Evolutionary conservation across 2,113 vertebrate species (phyloP), one percentile per base, ranked within the genome.

Genomic region (Neolamprologus longior): DNA sequence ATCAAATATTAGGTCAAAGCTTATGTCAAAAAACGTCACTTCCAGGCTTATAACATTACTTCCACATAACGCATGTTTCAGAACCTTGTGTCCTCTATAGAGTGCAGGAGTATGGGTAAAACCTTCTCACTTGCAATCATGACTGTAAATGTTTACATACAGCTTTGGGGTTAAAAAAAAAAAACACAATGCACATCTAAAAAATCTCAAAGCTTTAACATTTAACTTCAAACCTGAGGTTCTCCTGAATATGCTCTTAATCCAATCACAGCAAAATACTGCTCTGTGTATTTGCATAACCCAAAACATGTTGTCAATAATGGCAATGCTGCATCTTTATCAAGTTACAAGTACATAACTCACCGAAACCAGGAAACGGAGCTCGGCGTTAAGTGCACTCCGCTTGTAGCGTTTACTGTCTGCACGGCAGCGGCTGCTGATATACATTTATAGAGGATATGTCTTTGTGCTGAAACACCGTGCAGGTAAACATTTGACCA

Each of bases 321-420:
- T 5, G 11, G 24, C 33, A 57, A 57, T 33, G 3, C 10, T 83
- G 15, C 3, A 52, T 85, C 61, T 71, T 21, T n/a, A 58, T 28
- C 21, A 10, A 21, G 7, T 28, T 83, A 7, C 3, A 8, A 15
- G 3, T 19, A 4, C 55, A n/a, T n/a, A n/a, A 82, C 91, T 93
- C 84, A 94, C 90, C 86, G 4, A 42, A 58, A 80, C 26, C 26
- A 85, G 54, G 84, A 88, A 93, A 35, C 6, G 42, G 53, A 61
- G 26, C 6, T n/a, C 81, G 13, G 33, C 4, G 52, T 1, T 4
- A 21, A 33, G 8, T 52, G 7, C 3, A 9, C 12, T 21, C 11
- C 1, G 17, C 26, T 50, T 78, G 26, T n/a, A 78, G 73, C 3
- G 7, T 37, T 13, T 42, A 2, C 5, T 7, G 3, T 47, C 17